A percentile compares a stretch with the other conserved stretches of the same genome.
phyloP scores from a whole-genome alignment of 2,888 invertebrate species.

The Actias luna region DNA sequence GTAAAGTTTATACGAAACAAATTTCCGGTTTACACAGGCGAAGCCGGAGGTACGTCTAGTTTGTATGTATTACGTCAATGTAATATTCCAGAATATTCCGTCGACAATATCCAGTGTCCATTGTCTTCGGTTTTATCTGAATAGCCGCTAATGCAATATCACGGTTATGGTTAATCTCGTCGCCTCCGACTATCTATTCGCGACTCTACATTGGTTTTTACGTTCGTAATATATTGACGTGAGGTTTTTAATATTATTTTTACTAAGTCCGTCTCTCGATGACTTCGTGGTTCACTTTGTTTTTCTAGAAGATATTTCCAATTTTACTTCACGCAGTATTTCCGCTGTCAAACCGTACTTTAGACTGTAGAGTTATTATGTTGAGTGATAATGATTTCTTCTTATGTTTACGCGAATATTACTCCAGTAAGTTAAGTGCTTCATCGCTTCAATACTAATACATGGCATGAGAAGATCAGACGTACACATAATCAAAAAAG shows the following conservation, averaged over 20 bases:
- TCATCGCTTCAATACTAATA: no score
- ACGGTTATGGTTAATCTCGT: conserved; percentile 36
- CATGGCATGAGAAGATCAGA: no score
- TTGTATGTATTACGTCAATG: neutral
- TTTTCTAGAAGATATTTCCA: neutral
- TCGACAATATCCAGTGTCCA: conserved; percentile 26
- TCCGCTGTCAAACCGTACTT: no score
- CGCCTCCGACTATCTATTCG: conserved; percentile 33
- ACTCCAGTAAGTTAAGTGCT: no score
- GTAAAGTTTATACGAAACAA: no score
- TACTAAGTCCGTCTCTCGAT: neutral
- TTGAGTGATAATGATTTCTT: no score
- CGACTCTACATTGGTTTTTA: conserved; percentile 41
- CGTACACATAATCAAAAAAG: no score
- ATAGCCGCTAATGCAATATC: conserved; percentile 48
- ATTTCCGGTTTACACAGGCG: no score
- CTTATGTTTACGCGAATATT: no score
- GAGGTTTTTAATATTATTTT: neutral
- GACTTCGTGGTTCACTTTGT: neutral
- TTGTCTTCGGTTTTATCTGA: conserved; percentile 43
- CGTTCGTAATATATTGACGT: neutral
- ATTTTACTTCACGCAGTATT: no score
- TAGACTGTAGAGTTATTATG: no score
- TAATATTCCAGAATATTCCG: conserved; percentile 31
- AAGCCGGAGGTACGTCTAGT: no score